phyloP scores from a whole-genome alignment of 2,113 vertebrate species.

The Mesembrinibis cayennensis region DNA sequence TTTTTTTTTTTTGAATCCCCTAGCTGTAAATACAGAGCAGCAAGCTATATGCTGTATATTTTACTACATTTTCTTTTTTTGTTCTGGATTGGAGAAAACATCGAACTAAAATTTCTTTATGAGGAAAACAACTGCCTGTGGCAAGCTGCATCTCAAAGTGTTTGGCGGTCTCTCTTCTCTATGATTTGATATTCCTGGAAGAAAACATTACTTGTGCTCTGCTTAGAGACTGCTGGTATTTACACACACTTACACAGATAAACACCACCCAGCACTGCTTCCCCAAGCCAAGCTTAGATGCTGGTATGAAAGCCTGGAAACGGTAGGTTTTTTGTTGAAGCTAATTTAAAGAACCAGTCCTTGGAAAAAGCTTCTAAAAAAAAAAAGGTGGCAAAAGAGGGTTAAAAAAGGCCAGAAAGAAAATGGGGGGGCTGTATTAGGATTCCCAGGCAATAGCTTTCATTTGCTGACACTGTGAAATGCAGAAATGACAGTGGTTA shows the following conservation, averaged over 20 bases:
- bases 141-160: background rate
- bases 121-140: conserved; percentile 44
- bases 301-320: background rate
- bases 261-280: background rate
- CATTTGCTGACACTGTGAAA: background rate
- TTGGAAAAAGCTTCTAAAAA: background rate
- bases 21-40: background rate
- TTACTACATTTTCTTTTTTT: background rate
- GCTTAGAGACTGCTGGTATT: conserved; percentile 43
- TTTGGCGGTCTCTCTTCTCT: background rate
- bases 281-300: background rate
- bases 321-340: background rate
- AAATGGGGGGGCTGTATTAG: background rate
- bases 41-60: background rate
- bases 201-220: conserved; percentile 25
- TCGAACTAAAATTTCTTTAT: background rate
- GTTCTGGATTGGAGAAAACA: conserved; percentile 11
- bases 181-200: conserved; percentile 15
- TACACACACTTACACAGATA: conserved; percentile 15
- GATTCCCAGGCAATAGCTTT: background rate
- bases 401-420: background rate
- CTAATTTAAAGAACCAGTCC: background rate
- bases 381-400: background rate
- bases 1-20: background rate
- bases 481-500: background rate